Evolutionary conservation across 2,797 vertebrate genomes (phyloP).

Genomic region (Hoplostethus atlanticus): DNA sequence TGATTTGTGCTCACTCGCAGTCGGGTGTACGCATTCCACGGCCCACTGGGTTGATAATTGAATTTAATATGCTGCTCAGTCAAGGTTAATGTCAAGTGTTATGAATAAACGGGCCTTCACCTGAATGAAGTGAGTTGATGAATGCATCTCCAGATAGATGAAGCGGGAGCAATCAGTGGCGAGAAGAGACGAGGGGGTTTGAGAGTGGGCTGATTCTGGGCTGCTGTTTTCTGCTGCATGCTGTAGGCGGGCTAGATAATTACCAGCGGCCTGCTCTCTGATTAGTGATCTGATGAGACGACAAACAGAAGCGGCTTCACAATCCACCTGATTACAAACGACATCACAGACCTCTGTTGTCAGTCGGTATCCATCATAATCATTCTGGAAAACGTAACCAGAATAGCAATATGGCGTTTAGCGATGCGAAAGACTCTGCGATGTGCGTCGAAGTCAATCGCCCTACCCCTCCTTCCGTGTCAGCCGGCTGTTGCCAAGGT

Average conservation of each 20-base stretch:
- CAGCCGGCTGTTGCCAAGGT: too few species aligned
- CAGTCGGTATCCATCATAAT: conserved; percentile 61
- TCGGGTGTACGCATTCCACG: conserved; percentile 15
- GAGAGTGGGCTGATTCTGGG: conserved; percentile 18
- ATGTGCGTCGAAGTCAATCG: too few species aligned
- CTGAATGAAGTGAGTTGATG: conserved; percentile 58
- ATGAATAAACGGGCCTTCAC: conserved; percentile 48
- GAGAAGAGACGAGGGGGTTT: conserved; percentile 25
- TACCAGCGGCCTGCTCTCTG: conserved; percentile 46
- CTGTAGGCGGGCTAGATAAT: conserved; percentile 60
- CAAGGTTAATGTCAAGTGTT: conserved; percentile 61
- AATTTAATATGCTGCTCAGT: conserved; percentile 59
- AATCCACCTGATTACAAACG: conserved; percentile 60
- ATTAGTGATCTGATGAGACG: conserved; percentile 68
- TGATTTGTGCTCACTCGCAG: conserved; percentile 31
- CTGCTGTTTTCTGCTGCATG: conserved; percentile 42
- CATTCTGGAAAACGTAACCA: conserved; percentile 35
- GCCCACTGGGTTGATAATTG: conserved; percentile 47
- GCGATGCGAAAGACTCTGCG: neutral
- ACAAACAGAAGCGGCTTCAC: conserved; percentile 26
- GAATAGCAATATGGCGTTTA: conserved; percentile 17
- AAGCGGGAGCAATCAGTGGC: conserved; percentile 52
- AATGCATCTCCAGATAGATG: conserved; percentile 47
- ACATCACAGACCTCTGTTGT: conserved; percentile 47
- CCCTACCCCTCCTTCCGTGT: too few species aligned